A percentile compares a stretch with the other conserved stretches of the same genome.
These are phyloP conservation scores for Ophiothrix spiculata DNA, from an alignment of 35 echinoderm and acorn worm genomes.

Conservation along the genomic window DNA sequence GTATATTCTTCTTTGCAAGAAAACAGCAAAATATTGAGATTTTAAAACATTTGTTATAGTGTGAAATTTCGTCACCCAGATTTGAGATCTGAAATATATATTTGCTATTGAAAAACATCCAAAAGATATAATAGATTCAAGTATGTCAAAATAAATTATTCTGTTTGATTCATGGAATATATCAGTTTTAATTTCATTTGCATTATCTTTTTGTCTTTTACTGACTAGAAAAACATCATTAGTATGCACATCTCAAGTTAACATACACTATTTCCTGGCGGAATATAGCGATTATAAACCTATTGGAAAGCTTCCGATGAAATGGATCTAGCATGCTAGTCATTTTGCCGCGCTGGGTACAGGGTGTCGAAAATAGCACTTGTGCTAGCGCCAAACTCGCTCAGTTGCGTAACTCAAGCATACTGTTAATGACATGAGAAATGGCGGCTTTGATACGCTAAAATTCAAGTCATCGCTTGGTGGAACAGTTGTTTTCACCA, in stretches of 20 bases:
- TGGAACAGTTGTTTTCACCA: conserved; percentile 22
- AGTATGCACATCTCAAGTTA: neutral
- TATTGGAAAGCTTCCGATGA: neutral
- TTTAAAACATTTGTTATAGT: neutral
- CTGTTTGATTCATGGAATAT: neutral
- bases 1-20: no score
- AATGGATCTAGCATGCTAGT: neutral
- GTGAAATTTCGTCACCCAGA: no score
- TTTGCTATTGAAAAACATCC: no score
- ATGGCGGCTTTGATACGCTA: conserved; percentile 30
- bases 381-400: neutral
- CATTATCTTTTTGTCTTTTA: neutral
- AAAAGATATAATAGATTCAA: no score
- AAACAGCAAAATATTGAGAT: neutral
- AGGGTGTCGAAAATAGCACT: neutral
- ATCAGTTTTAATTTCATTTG: neutral
- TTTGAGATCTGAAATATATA: no score
- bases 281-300: conserved; percentile 9
- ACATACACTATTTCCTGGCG: neutral
- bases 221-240: neutral
- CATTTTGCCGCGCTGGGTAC: neutral
- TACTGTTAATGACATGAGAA: conserved; percentile 40
- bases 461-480: conserved; percentile 33
- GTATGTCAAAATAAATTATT: no score
- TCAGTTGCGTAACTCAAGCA: neutral